phyloP scores from a whole-genome alignment of 1,140 invertebrate genomes.

The Drosophila athabasca region DNA sequence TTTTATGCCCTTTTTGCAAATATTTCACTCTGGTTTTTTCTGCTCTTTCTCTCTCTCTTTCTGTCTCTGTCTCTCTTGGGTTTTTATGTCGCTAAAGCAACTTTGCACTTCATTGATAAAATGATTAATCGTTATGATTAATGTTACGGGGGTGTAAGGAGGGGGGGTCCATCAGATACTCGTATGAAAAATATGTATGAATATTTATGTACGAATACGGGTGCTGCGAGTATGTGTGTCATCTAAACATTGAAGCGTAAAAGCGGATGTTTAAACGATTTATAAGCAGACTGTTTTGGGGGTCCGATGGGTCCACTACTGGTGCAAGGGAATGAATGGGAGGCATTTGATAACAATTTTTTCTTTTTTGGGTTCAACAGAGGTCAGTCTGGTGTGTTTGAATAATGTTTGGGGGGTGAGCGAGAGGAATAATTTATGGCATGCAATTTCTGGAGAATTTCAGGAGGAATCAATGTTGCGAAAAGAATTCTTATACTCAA shows the following conservation, averaged over 20 bases:
- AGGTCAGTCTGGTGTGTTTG: conserved; percentile 10
- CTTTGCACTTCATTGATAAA: conserved; percentile 77
- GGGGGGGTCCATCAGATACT: neutral
- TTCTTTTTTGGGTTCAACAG: conserved; percentile 18
- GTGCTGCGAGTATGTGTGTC: conserved; percentile 28
- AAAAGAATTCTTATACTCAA: no score
- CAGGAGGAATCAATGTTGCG: neutral
- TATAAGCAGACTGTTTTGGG: conserved; percentile 48
- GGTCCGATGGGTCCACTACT: conserved; percentile 28
- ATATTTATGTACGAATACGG: neutral
- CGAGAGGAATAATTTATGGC: neutral
- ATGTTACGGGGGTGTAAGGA: conserved; percentile 16
- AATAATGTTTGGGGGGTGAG: neutral
- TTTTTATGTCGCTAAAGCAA: conserved; percentile 42
- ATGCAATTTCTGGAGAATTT: neutral
- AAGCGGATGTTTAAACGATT: conserved; percentile 72
- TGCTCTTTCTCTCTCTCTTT: conserved; percentile 21
- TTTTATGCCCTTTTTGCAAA: no score
- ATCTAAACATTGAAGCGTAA: conserved; percentile 44
- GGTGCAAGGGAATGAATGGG: neutral
- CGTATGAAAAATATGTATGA: neutral
- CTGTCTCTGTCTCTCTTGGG: conserved; percentile 5
- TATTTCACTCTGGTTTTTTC: no score
- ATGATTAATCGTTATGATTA: conserved; percentile 78
- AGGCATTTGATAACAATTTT: conserved; percentile 23